phyloP scores from a whole-genome alignment of 2,113 vertebrate species.

The Peromyscus californicus region DNA sequence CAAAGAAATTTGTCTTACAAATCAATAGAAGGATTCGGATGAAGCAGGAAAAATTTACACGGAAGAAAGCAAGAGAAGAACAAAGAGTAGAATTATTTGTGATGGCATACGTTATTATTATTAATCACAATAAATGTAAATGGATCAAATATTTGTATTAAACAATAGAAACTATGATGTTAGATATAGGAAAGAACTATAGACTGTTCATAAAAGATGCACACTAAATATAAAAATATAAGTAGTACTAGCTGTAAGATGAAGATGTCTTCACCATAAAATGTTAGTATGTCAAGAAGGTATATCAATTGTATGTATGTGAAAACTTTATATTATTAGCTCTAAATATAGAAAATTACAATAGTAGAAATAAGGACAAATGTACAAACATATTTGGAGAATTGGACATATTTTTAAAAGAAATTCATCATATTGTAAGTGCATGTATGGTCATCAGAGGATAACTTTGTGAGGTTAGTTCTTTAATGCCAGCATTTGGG shows the following conservation, averaged over 20 bases:
- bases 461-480: not conserved
- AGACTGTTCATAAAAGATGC: not conserved
- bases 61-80: not conserved
- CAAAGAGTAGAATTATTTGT: not conserved
- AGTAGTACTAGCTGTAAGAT: not conserved
- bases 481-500: not conserved
- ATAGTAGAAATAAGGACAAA: not conserved
- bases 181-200: slow-evolving; percentile 2
- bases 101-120: not conserved
- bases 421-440: not conserved
- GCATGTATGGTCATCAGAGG: not conserved
- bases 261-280: not conserved
- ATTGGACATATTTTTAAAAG: not conserved
- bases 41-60: not conserved
- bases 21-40: not conserved
- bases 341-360: not conserved
- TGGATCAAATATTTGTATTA: slow-evolving; percentile 24
- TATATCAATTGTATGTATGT: not conserved
- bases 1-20: not conserved
- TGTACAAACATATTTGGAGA: not conserved
- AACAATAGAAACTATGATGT: not conserved
- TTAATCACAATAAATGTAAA: slow-evolving; percentile 17
- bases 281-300: not conserved
- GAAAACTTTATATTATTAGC: not conserved
- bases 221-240: slow-evolving; percentile 4